Evolutionary conservation across 2,888 invertebrate species (phyloP).

Genomic region (Megastigmus dorsalis): DNA sequence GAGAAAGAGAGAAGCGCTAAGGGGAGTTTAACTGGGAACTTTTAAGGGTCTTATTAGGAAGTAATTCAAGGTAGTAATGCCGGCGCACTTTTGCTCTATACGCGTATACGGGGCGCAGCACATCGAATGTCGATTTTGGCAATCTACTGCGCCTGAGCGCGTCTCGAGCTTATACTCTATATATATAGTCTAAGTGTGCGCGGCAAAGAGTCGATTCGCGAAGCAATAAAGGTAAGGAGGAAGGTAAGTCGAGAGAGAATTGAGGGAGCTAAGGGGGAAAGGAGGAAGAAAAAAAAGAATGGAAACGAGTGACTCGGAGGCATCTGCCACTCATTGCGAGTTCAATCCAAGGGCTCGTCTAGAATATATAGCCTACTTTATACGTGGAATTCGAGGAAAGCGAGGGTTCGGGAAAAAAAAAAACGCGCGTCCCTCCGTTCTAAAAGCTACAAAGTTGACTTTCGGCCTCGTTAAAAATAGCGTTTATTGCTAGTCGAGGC

Average conservation of each 20-base stretch:
- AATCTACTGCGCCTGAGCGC: not conserved
- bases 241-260: not conserved
- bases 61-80: conserved; percentile 27
- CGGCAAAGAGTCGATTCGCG: not conserved
- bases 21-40: conserved; percentile 25
- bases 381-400: too few relatives aligned
- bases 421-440: not conserved
- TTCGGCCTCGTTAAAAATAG: too few relatives aligned
- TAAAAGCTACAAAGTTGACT: not conserved
- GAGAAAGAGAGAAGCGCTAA: not conserved
- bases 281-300: not conserved
- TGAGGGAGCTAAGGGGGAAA: not conserved
- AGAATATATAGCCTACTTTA: too few relatives aligned
- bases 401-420: too few relatives aligned
- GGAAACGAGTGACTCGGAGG: not conserved
- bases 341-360: too few relatives aligned
- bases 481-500: too few relatives aligned
- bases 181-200: too few relatives aligned
- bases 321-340: too few relatives aligned
- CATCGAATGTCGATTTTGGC: conserved; percentile 13
- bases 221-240: not conserved
- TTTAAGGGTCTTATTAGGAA: conserved; percentile 48
- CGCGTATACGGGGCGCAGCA: too few relatives aligned
- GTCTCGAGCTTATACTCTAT: too few relatives aligned
- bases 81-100: not conserved